Evolutionary conservation across 1,140 invertebrate species (phyloP), one percentile per base, ranked within the genome.

Genomic region (Trachymyrmex septentrionalis): DNA sequence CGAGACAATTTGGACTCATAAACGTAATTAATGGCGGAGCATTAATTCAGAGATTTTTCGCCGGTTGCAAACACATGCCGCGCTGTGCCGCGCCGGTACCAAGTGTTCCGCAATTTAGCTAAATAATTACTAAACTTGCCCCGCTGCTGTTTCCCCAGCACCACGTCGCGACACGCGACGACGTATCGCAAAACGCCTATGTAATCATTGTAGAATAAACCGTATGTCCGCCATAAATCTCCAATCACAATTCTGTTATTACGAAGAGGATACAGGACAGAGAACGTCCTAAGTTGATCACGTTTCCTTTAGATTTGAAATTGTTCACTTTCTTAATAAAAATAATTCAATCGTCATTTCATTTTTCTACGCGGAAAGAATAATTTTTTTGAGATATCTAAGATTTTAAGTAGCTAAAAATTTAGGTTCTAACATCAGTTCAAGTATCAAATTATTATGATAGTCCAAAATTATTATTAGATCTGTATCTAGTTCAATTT

Each of bases 121-220:
- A 94, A 95, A 95, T 95, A 95, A 95, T 95, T 95, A 93, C 94
- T 90, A 94, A 95, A 95, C 94, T 95, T 95, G 87, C 88, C 76
- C 63, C 71, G 53, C 66, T 30, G 38, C 80, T 75, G 55, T 19
- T 48, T 14, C 69, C 80, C 77, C 66, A 61, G 16, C 53, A 19
- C 38, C 14, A 14, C 67, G 77, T 10, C 72, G 85, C 10, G 67
- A 72, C 88, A 61, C 64, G 53, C 86, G 82, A 88, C 88, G 77
- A 90, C 81, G 81, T 88, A 89, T 89, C 87, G 88, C 89, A 72
- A 72, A 87, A 87, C 53, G 30, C 66, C 73, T 57, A 85, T 82
- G 75, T 90, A 87, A 90, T 85, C 38, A 48, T 21, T 67, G 38
- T 27, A 44, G 19, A 75, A 48, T 34, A 57, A 81, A 44, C 38